Percentiles rank a stretch among this genome's conserved stretches.
phyloP scores from a whole-genome alignment of 2,888 invertebrate species.

The Synanthedon myopaeformis region DNA sequence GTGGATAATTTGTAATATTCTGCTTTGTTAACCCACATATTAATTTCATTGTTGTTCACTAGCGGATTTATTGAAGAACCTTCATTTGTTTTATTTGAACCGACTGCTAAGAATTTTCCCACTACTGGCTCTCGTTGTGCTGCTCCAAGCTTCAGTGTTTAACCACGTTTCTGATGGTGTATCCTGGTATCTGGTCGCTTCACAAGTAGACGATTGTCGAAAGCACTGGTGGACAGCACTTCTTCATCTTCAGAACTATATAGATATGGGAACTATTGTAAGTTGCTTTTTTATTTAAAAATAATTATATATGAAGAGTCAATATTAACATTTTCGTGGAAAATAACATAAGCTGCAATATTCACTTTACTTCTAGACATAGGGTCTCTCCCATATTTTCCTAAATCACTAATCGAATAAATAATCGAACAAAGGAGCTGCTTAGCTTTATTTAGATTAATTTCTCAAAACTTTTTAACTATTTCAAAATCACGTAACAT shows the following conservation, averaged over 20 bases:
- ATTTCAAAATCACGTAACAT: too few relatives aligned
- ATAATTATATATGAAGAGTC: too few relatives aligned
- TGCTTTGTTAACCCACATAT: too few relatives aligned
- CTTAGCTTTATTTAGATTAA: too few relatives aligned
- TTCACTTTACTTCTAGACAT: too few relatives aligned
- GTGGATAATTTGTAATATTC: too few relatives aligned
- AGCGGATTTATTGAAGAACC: slow-evolving; percentile 23
- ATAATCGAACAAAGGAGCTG: too few relatives aligned
- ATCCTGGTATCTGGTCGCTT: slow-evolving; percentile 15
- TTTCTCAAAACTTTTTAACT: too few relatives aligned
- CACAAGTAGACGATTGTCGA: slow-evolving; percentile 25
- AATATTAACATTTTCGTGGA: too few relatives aligned
- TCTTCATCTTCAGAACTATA: slow-evolving; percentile 38
- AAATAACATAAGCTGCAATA: too few relatives aligned
- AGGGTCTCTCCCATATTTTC: too few relatives aligned
- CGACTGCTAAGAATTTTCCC: slow-evolving; percentile 40
- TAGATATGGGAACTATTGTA: neutral
- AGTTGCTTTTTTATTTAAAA: neutral
- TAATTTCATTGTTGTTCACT: neutral
- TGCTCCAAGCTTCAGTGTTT: slow-evolving; percentile 28
- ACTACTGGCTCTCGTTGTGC: slow-evolving; percentile 21
- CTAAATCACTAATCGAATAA: too few relatives aligned
- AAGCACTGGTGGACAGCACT: slow-evolving; percentile 44
- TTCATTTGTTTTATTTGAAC: slow-evolving; percentile 37
- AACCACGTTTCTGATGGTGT: slow-evolving; percentile 33